phyloP scores from a whole-genome alignment of 2,113 vertebrate genomes.

The pig (Sus scrofa) region DNA sequence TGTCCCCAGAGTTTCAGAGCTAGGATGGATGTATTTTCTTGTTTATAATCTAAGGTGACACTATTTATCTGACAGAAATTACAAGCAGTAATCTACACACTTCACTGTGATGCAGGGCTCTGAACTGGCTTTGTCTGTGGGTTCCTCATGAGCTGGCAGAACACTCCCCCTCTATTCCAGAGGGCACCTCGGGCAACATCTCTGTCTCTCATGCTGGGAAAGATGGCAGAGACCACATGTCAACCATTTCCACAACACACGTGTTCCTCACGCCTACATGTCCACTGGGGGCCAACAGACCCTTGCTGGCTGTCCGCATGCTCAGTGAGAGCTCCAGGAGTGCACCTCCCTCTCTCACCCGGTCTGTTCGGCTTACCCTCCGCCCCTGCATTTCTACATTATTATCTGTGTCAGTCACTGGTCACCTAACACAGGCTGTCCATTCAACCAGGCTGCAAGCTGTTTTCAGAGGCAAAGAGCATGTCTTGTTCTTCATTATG shows the following conservation, averaged over 20 bases:
- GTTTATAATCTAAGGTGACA: background rate
- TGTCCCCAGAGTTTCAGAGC: background rate
- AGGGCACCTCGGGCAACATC: background rate
- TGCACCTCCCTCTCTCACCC: background rate
- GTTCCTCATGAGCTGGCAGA: background rate
- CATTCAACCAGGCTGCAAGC: background rate
- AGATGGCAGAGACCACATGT: background rate
- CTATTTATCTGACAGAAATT: background rate
- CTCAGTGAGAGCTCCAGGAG: background rate
- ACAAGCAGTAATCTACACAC: background rate
- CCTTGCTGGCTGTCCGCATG: background rate
- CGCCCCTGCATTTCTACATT: background rate
- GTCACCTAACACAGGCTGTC: background rate
- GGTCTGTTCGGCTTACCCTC: background rate
- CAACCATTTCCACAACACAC: background rate
- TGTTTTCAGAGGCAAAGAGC: background rate
- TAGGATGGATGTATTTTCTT: background rate
- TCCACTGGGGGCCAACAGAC: background rate
- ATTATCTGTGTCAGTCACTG: background rate
- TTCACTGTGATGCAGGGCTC: background rate
- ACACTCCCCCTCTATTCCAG: background rate
- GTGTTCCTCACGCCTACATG: background rate
- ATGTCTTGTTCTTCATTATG: background rate
- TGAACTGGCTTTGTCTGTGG: background rate
- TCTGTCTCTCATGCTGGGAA: conserved; percentile 4